Evolutionary conservation across 2,797 vertebrate genomes (phyloP).

Genomic region (Eremophila alpestris): DNA sequence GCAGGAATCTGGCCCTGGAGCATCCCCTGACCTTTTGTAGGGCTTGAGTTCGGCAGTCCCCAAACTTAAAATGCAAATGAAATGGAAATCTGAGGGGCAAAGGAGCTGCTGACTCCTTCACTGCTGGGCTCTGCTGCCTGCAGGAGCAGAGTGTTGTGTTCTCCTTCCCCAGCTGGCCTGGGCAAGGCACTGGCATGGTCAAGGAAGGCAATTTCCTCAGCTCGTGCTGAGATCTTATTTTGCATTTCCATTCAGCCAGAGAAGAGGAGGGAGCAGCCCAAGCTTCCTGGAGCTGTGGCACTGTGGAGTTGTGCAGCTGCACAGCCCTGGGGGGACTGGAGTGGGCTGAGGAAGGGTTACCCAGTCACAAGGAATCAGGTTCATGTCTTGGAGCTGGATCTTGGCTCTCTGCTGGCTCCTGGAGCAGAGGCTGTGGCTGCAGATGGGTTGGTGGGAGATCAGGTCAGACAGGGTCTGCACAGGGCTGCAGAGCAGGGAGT

Average conservation of each 20-base stretch:
- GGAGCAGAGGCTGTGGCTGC: not conserved
- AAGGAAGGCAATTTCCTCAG: not conserved
- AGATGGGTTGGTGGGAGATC: not conserved
- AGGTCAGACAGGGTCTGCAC: not conserved
- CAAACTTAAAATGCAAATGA: not conserved
- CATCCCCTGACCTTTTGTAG: not conserved
- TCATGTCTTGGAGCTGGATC: not conserved
- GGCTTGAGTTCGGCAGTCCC: not conserved
- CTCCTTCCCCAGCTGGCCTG: not conserved
- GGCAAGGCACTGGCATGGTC: not conserved
- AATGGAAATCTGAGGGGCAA: not conserved
- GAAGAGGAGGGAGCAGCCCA: not conserved
- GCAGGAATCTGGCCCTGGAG: not conserved
- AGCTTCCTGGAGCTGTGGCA: not conserved
- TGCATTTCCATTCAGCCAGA: not conserved
- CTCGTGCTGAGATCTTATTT: not conserved
- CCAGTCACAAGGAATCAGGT: accelerated
- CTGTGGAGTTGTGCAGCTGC: not conserved
- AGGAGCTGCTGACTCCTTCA: not conserved
- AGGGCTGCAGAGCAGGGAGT: not conserved
- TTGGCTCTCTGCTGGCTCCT: not conserved
- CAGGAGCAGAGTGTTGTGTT: not conserved
- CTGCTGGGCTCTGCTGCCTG: not conserved
- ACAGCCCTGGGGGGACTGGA: not conserved
- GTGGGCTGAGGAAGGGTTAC: not conserved